Conservation (phyloP, 92 coral and sea anemone species). For the Umimayanthus chanpuru region DNA sequence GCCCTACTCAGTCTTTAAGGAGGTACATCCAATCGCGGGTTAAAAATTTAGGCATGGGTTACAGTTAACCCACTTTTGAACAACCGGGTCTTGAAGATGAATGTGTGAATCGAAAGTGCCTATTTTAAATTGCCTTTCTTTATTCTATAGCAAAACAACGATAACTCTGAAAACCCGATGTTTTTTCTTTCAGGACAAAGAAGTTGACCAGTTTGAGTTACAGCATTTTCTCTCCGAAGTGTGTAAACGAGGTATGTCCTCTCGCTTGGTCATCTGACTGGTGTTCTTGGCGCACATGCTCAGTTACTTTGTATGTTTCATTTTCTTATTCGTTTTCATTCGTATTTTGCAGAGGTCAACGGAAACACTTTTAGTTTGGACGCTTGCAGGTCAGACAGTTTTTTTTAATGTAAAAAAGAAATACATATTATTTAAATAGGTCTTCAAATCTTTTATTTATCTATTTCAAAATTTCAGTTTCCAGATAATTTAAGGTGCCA, state of each 20-base stretch:
- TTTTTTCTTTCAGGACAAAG: slow-evolving; percentile 67
- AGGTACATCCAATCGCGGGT: no score
- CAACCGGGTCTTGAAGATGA: no score
- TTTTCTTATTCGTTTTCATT: background rate
- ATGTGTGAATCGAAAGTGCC: no score
- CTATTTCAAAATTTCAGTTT: no score
- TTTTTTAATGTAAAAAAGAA: background rate
- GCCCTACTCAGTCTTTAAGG: no score
- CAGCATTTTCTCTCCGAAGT: slow-evolving; percentile 61
- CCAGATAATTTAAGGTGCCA: no score
- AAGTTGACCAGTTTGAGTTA: slow-evolving; percentile 77
- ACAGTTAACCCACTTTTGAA: no score
- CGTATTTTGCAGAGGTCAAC: slow-evolving; percentile 1
- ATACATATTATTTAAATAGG: background rate
- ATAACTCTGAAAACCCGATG: background rate
- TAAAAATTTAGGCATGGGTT: no score
- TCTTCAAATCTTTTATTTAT: no score
- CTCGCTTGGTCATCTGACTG: background rate
- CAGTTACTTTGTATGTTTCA: background rate
- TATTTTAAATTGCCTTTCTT: no score
- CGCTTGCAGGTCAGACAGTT: slow-evolving; percentile 30
- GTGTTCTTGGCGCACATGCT: background rate
- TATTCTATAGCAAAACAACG: background rate
- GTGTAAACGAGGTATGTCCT: slow-evolving; percentile 50
- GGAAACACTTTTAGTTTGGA: slow-evolving; percentile 40